phyloP scores from a whole-genome alignment of 2,888 invertebrate genomes.

The Megaustenia siamemsis region DNA sequence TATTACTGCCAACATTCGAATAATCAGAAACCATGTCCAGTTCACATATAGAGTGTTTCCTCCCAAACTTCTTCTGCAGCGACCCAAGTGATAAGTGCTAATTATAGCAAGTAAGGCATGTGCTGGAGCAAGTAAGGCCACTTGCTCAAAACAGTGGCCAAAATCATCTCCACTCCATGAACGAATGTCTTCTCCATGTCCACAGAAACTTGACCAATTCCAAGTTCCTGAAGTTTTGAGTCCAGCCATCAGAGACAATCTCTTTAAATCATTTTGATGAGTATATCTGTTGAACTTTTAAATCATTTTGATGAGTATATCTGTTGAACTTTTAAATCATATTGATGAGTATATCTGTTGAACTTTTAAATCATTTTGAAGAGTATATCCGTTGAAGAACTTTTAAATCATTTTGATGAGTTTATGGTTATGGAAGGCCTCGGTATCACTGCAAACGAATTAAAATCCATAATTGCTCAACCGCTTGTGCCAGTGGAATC shows the following conservation, averaged over 20 bases:
- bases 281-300: too few species aligned
- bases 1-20: slow-evolving; percentile 81
- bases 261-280: background rate
- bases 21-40: slow-evolving; percentile 66
- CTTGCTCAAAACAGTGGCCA: slow-evolving; percentile 91
- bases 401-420: too few species aligned
- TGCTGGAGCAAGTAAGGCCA: slow-evolving; percentile 87
- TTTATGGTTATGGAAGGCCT: too few species aligned
- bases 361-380: background rate
- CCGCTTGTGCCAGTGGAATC: too few species aligned
- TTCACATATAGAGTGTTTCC: slow-evolving; percentile 84
- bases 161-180: slow-evolving; percentile 85
- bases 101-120: slow-evolving; percentile 87
- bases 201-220: slow-evolving; percentile 74
- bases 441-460: too few species aligned
- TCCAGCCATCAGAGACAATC: background rate
- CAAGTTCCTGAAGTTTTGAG: background rate
- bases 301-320: background rate
- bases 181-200: slow-evolving; percentile 71
- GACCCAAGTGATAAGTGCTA: slow-evolving; percentile 91
- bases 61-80: slow-evolving; percentile 84
- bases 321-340: too few species aligned
- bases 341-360: too few species aligned
- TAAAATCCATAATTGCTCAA: too few species aligned
- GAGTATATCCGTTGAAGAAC: too few species aligned